Evolutionary conservation across 2,888 invertebrate genomes (phyloP).

Genomic region (Eutolmus rufibarbis): DNA sequence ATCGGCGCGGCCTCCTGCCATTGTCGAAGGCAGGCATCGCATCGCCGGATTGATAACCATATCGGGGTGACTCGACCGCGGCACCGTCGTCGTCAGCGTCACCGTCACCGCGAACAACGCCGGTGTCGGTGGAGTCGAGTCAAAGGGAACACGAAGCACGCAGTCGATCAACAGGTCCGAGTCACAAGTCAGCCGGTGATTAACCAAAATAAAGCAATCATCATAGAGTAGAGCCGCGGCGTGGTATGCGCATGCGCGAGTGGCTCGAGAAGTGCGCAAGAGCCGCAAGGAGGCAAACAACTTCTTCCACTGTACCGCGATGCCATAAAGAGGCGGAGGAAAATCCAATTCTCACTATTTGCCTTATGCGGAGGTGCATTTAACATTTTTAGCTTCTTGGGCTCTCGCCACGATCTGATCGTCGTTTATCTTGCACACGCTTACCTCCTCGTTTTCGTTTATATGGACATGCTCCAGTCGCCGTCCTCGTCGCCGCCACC

Average conservation of each 20-base stretch:
- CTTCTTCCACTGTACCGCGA: neutral
- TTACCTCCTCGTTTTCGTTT: constrained; percentile 32
- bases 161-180: constrained; percentile 20
- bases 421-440: constrained; percentile 44
- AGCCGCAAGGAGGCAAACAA: neutral
- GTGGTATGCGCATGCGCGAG: constrained; percentile 11
- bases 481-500: neutral
- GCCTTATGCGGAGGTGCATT: constrained; percentile 42
- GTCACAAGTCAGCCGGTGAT: constrained; percentile 30
- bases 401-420: constrained; percentile 35
- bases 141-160: constrained; percentile 26
- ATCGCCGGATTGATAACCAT: constrained; percentile 37
- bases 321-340: constrained; percentile 34
- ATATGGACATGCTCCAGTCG: constrained; percentile 34
- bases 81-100: constrained; percentile 12
- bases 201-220: constrained; percentile 42
- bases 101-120: neutral
- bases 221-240: neutral
- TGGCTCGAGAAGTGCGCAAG: neutral
- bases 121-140: constrained; percentile 11
- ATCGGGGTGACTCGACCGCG: neutral
- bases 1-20: neutral
- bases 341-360: constrained; percentile 42
- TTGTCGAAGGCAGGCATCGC: constrained; percentile 4
- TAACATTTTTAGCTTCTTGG: constrained; percentile 42